Evolutionary conservation across 2,888 invertebrate species (phyloP).

Genomic region (Ochropleura plecta): DNA sequence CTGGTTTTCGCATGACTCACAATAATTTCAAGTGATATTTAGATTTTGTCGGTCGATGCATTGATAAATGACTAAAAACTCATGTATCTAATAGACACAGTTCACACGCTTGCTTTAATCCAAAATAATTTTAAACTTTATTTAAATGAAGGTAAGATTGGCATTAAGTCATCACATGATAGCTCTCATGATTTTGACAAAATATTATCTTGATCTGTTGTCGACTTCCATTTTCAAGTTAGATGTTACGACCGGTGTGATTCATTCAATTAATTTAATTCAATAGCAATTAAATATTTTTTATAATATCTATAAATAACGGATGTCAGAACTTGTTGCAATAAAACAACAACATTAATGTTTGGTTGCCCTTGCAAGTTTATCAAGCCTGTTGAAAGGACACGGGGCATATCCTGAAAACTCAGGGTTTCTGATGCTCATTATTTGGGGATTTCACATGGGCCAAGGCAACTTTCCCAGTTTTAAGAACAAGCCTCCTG

Average conservation of each 20-base stretch:
- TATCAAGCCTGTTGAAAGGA: not conserved
- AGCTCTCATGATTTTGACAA: constrained; percentile 39
- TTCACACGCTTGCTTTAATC: constrained; percentile 32
- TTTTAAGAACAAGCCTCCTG: not conserved
- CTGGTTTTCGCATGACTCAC: constrained; percentile 63
- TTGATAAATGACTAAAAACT: constrained; percentile 60
- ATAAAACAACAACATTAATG: constrained; percentile 30
- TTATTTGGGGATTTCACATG: too few species aligned
- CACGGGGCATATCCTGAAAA: not conserved
- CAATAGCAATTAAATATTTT: constrained; percentile 45
- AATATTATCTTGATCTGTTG: constrained; percentile 55
- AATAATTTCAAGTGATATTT: constrained; percentile 61
- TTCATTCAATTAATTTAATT: constrained; percentile 50
- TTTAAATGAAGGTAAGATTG: not conserved
- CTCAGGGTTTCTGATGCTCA: too few species aligned
- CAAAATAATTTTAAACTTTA: constrained; percentile 36
- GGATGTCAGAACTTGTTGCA: constrained; percentile 39
- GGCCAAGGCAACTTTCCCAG: not conserved
- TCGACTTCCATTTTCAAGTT: constrained; percentile 45
- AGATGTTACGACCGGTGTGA: constrained; percentile 52
- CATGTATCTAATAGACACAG: constrained; percentile 43
- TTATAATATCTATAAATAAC: constrained; percentile 35
- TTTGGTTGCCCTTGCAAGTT: constrained; percentile 5
- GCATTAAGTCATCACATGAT: constrained; percentile 6
- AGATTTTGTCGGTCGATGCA: constrained; percentile 64